A percentile compares a stretch with the other conserved stretches of the same genome.
Conservation (phyloP, 2,797 vertebrate genomes). For the Eutrigla gurnardus region DNA sequence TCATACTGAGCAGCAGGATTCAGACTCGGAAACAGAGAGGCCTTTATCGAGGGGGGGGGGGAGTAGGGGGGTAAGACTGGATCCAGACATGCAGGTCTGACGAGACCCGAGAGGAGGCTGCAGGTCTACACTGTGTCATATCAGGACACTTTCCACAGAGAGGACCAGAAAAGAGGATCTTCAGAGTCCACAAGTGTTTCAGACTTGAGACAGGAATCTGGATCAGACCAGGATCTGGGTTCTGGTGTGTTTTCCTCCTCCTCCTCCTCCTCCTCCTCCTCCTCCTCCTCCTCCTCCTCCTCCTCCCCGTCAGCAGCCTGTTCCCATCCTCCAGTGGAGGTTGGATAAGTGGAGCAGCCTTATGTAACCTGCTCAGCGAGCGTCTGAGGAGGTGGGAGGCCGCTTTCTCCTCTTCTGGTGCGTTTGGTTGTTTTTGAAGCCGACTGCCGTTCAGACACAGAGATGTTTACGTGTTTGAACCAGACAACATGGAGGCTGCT, state of each 20-base stretch:
- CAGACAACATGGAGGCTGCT: too few relatives aligned
- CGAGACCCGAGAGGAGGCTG: slow-evolving; percentile 7
- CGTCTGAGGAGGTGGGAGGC: slow-evolving; percentile 67
- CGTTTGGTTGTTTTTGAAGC: background rate
- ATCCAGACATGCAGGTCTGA: slow-evolving; percentile 15
- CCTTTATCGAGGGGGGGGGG: slow-evolving; percentile 16
- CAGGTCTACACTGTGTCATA: background rate
- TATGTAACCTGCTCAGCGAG: slow-evolving; percentile 50
- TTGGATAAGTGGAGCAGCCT: slow-evolving; percentile 26
- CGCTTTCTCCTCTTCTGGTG: slow-evolving; percentile 4
- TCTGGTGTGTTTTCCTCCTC: background rate
- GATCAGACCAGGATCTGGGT: too few relatives aligned
- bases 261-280: slow-evolving; percentile 12
- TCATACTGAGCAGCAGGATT: slow-evolving; percentile 24
- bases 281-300: slow-evolving; percentile 14
- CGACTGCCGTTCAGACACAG: too few relatives aligned
- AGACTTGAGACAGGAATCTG: too few relatives aligned
- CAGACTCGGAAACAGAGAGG: slow-evolving; percentile 8
- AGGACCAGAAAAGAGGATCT: too few relatives aligned
- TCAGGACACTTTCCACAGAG: too few relatives aligned
- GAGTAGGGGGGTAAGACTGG: background rate
- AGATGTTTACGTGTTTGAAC: too few relatives aligned
- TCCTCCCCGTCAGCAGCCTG: background rate
- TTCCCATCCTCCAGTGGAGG: background rate
- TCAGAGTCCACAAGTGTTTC: too few relatives aligned